A percentile compares a stretch with the other conserved stretches of the same genome.
Evolutionary conservation across 2,113 vertebrate genomes (phyloP).

Genomic region (Lasiurus cinereus): DNA sequence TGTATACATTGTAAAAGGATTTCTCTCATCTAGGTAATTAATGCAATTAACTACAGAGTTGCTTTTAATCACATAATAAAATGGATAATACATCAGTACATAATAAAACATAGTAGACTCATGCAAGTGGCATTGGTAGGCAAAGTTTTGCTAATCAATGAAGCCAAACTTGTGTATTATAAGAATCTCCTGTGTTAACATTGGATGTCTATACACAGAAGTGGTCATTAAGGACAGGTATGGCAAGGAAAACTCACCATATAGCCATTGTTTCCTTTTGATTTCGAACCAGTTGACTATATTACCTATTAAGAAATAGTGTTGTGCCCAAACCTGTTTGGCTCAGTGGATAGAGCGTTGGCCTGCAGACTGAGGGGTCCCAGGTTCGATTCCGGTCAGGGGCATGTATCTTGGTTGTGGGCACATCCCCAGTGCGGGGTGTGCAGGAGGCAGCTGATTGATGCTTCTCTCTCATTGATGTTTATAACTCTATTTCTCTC

Average conservation of each 20-base stretch:
- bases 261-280: constrained; percentile 25
- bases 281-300: constrained; percentile 11
- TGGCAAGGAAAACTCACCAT: background rate
- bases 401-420: too few relatives aligned
- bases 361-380: too few relatives aligned
- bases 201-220: background rate
- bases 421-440: too few relatives aligned
- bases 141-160: background rate
- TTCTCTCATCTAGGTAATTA: background rate
- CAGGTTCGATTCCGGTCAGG: too few relatives aligned
- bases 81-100: background rate
- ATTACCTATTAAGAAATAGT: background rate
- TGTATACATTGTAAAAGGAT: background rate
- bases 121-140: background rate
- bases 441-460: too few relatives aligned
- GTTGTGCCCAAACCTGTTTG: background rate
- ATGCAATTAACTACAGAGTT: background rate
- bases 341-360: too few relatives aligned
- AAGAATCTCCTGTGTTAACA: background rate
- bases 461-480: too few relatives aligned
- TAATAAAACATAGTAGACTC: background rate
- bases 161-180: background rate
- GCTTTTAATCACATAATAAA: constrained; percentile 16
- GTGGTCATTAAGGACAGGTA: background rate
- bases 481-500: too few relatives aligned